Evolutionary conservation across 1,140 invertebrate genomes (phyloP).

Genomic region (Pseudobourletiella spinata): DNA sequence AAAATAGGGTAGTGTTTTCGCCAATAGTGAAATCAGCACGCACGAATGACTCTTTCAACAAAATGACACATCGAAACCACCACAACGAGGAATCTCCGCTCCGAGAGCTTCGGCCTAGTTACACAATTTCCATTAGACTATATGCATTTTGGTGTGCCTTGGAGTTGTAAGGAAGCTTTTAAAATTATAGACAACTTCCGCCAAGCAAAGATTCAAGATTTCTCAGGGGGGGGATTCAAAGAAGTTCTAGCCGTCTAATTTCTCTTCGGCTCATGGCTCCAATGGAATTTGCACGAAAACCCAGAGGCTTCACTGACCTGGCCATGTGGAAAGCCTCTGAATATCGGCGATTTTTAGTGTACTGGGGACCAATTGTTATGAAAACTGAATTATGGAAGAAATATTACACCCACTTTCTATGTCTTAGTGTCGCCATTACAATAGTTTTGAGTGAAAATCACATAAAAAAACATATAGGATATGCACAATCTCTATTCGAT

Average conservation of each 20-base stretch:
- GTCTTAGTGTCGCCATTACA: not conserved
- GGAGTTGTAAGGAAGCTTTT: conserved; percentile 32
- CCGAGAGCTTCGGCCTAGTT: conserved; percentile 16
- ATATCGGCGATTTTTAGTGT: conserved; percentile 28
- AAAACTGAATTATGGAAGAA: not conserved
- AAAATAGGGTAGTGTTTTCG: too few relatives aligned
- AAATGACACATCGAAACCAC: not conserved
- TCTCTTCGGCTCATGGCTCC: conserved; percentile 2
- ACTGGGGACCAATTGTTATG: conserved; percentile 27
- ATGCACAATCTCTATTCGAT: conserved; percentile 7
- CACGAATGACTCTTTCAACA: not conserved
- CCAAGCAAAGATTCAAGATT: conserved; percentile 7
- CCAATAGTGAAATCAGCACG: too few relatives aligned
- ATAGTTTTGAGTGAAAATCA: not conserved
- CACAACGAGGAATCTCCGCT: not conserved
- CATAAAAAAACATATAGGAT: not conserved
- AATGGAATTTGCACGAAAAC: conserved; percentile 25
- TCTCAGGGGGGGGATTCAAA: not conserved
- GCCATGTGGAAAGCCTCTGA: conserved; percentile 31
- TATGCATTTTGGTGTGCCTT: conserved; percentile 31
- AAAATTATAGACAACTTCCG: conserved; percentile 5
- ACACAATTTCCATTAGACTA: conserved; percentile 33
- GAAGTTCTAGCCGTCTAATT: conserved; percentile 7
- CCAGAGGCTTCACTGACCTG: conserved; percentile 10
- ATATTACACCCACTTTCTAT: conserved; percentile 15